Conservation (phyloP, 2,113 vertebrate species). For the Vidua chalybeata region DNA sequence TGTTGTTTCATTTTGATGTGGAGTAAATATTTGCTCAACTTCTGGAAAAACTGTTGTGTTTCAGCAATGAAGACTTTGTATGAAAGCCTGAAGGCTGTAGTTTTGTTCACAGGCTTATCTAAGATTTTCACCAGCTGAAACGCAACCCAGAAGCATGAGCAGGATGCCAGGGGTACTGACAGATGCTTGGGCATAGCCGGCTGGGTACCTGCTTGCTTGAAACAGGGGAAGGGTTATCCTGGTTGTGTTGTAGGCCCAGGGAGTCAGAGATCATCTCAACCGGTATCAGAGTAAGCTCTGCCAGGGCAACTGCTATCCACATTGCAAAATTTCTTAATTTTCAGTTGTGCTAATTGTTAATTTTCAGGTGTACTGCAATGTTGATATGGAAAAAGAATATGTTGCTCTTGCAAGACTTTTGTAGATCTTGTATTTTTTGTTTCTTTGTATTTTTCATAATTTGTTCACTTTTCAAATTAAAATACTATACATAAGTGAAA, state of each 20-base stretch:
- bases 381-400: neutral
- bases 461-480: neutral
- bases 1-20: neutral
- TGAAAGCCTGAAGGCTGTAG: neutral
- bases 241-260: neutral
- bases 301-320: neutral
- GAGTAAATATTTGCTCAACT: neutral
- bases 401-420: neutral
- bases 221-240: neutral
- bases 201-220: neutral
- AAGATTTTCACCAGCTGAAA: neutral
- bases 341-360: neutral
- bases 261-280: neutral
- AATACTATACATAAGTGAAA: neutral
- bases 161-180: neutral
- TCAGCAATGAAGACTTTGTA: neutral
- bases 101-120: neutral
- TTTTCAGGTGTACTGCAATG: neutral
- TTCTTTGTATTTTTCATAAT: neutral
- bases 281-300: neutral
- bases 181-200: neutral
- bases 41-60: neutral
- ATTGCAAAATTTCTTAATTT: neutral
- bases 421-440: neutral
- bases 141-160: neutral